Evolutionary conservation across 2,888 invertebrate species (phyloP).

Genomic region (Rotaria sp.): DNA sequence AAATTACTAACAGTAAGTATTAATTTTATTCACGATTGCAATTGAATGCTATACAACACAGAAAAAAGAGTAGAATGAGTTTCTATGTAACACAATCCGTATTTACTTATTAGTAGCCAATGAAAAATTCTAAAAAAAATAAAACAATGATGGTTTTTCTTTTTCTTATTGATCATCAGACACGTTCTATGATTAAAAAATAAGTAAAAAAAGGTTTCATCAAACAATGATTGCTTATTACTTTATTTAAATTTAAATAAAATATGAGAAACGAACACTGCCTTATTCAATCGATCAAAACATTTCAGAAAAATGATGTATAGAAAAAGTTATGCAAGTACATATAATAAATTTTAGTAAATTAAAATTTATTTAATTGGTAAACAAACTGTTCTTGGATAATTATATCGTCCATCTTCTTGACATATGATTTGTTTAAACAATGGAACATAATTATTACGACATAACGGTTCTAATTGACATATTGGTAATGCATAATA

Average conservation of each 20-base stretch:
- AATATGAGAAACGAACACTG: not conserved
- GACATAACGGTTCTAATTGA: slow-evolving; percentile 18
- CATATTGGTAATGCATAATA: slow-evolving; percentile 14
- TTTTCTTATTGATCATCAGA: not conserved
- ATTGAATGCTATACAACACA: not conserved
- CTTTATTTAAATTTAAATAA: not conserved
- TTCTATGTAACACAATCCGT: not conserved
- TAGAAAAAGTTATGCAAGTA: not conserved
- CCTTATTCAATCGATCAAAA: not conserved
- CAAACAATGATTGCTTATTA: not conserved
- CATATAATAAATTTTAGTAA: not conserved
- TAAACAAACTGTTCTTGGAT: not conserved
- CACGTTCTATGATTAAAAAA: not conserved
- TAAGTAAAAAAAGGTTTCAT: not conserved
- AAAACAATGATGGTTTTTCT: not conserved
- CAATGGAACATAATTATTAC: not conserved
- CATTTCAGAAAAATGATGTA: not conserved
- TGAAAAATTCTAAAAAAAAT: not conserved
- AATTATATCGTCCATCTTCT: slow-evolving; percentile 16
- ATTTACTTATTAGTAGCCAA: not conserved
- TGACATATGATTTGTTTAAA: not conserved
- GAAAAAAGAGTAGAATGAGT: not conserved
- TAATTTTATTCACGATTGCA: not conserved
- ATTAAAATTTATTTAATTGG: not conserved
- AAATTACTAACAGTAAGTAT: not conserved